These are phyloP conservation scores for Diorhabda sublineata DNA, from an alignment of 1,140 invertebrate species.

Conservation along the genomic window DNA sequence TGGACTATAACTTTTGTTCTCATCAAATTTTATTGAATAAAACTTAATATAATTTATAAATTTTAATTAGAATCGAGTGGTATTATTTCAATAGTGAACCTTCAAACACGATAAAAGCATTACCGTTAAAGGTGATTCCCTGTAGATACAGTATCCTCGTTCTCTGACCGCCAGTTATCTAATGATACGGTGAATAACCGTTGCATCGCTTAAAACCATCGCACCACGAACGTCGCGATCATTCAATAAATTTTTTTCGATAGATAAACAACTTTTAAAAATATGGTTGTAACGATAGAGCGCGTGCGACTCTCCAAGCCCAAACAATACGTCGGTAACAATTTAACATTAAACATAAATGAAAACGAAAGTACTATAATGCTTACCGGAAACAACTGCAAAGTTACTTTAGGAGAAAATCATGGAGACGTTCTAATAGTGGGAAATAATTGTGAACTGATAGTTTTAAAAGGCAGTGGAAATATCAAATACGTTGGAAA, in stretches of 20 bases:
- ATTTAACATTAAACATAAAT: constrained; percentile 13
- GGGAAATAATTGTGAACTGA: constrained; percentile 14
- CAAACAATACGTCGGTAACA: constrained; percentile 19
- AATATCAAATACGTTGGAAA: constrained; percentile 21
- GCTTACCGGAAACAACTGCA: constrained; percentile 20
- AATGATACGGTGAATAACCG: not conserved
- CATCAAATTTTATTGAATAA: no score
- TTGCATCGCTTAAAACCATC: not conserved
- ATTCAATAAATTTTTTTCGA: not conserved
- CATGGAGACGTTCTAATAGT: constrained; percentile 5
- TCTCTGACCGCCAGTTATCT: not conserved
- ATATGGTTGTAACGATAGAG: constrained; percentile 18
- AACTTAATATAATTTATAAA: no score
- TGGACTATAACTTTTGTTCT: no score
- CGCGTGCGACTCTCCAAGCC: not conserved
- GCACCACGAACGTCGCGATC: not conserved
- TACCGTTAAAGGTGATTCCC: no score
- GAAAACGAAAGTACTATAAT: constrained; percentile 10
- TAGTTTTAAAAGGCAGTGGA: constrained; percentile 16
- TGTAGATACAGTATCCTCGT: not conserved
- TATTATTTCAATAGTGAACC: no score
- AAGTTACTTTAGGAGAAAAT: constrained; percentile 13
- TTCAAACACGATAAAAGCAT: no score
- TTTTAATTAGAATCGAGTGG: no score
- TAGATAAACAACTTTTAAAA: not conserved